Percentiles rank a stretch among this genome's conserved stretches.
Evolutionary conservation across 2,113 vertebrate genomes (phyloP).

Genomic region (Calypte anna): DNA sequence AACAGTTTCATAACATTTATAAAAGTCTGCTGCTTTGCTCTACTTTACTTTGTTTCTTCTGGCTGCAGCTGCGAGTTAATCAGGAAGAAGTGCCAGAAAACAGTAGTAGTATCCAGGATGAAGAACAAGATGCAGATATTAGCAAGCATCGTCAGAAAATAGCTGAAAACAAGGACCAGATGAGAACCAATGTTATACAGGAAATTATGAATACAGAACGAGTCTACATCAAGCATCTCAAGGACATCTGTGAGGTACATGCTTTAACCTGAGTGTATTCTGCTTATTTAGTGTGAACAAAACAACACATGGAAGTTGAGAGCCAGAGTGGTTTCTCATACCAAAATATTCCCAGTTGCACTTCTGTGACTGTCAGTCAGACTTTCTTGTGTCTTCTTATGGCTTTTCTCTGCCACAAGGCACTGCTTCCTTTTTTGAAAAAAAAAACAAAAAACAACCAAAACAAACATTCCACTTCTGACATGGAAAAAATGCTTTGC

Average conservation of each 20-base stretch:
- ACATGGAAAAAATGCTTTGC: not conserved
- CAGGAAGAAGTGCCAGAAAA: constrained; percentile 87
- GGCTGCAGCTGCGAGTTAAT: constrained; percentile 91
- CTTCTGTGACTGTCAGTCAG: not conserved
- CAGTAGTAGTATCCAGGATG: constrained; percentile 76
- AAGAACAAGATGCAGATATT: constrained; percentile 75
- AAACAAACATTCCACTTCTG: not conserved
- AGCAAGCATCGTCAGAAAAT: constrained; percentile 80
- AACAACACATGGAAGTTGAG: not conserved
- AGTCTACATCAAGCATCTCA: constrained; percentile 97
- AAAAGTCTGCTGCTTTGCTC: not conserved
- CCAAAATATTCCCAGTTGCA: not conserved
- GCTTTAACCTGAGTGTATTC: not conserved
- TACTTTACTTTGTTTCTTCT: constrained; percentile 17
- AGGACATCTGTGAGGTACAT: constrained; percentile 94
- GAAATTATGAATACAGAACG: constrained; percentile 98
- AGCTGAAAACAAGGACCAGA: constrained; percentile 90
- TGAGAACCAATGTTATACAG: constrained; percentile 96
- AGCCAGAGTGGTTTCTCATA: not conserved
- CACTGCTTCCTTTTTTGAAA: not conserved
- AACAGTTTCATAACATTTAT: not conserved
- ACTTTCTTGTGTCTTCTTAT: not conserved
- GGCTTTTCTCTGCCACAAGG: not conserved
- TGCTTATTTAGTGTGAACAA: not conserved
- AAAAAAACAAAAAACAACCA: not conserved